Evolutionary conservation across 2,113 vertebrate genomes (phyloP), one percentile per base, ranked within the genome.

Genomic region (Marcusenius ussheri): DNA sequence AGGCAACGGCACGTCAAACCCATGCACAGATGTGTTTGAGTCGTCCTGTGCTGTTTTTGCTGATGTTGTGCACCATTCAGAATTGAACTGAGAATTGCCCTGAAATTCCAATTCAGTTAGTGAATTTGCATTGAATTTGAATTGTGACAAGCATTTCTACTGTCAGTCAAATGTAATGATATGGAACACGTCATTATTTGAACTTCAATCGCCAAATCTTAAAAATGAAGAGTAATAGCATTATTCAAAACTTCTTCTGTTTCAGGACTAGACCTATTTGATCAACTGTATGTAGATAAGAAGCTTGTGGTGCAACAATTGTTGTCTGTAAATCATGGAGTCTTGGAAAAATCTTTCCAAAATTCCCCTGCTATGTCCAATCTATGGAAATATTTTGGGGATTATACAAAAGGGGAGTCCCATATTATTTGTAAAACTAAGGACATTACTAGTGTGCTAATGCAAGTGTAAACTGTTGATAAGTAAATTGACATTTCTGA

Each of bases 1-100:
- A 89, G 93, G 94, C 93, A 94, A 94, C 94, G 92, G 90, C 93
- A 95, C 91, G 92, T 92, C 93, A 90, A 92, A 91, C 94, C 91
- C 92, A 93, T 90, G 88, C 80, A 45, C 77, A 85, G 88, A 89
- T 85, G 89, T 46, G 51, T 83, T 39, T 15, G 42, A 9, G 27
- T 56, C 21, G 27, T 62, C 51, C 49, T 39, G 45, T 9, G 24
- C 50, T 19, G n/a, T 47, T 49, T 39, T 19, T 11, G 5, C 31
- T 80, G 74, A 9, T 21, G 10, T 2, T 77, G 13, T 21, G 35
- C 62, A 11, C 62, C 62, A 70, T 27, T 31, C n/a, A 31, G n/a
- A 31, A 70, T 31, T 31, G n/a, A 70, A 31, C 13, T 70, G 62
- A 5, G 62, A 70, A 13, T 31, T 11, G 62, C 62, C 62, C 62